phyloP scores from a whole-genome alignment of 2,888 invertebrate genomes.

The Teleogryllus oceanicus region DNA sequence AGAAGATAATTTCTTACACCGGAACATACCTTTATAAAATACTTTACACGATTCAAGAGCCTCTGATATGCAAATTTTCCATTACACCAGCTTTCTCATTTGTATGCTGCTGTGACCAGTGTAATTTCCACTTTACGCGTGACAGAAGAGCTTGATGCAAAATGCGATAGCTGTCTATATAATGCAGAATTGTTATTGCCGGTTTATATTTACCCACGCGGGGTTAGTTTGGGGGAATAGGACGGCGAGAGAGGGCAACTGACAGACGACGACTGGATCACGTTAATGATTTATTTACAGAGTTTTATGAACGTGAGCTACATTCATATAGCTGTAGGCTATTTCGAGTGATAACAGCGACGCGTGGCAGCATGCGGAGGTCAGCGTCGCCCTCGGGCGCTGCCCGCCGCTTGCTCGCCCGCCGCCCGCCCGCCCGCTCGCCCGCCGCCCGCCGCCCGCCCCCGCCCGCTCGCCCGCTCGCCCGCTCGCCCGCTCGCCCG shows the following conservation, averaged over 20 bases:
- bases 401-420: too few species aligned
- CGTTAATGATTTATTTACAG: not conserved
- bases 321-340: too few species aligned
- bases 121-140: not conserved
- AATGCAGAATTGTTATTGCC: conserved; percentile 6
- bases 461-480: too few species aligned
- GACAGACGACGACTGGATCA: not conserved
- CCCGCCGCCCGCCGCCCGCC: too few species aligned
- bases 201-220: not conserved
- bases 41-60: not conserved
- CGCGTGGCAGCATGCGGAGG: too few species aligned
- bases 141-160: conserved; percentile 8
- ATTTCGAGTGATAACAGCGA: too few species aligned
- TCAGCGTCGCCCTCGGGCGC: too few species aligned
- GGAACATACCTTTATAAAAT: not conserved
- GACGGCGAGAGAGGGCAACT: not conserved
- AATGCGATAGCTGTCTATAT: not conserved
- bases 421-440: too few species aligned
- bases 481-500: too few species aligned
- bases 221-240: not conserved
- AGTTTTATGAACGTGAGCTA: not conserved
- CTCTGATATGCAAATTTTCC: too few species aligned
- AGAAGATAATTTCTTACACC: too few species aligned
- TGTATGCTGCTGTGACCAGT: not conserved
- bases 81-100: not conserved